phyloP scores from a whole-genome alignment of 2,113 vertebrate genomes.

The Gila orcuttii region DNA sequence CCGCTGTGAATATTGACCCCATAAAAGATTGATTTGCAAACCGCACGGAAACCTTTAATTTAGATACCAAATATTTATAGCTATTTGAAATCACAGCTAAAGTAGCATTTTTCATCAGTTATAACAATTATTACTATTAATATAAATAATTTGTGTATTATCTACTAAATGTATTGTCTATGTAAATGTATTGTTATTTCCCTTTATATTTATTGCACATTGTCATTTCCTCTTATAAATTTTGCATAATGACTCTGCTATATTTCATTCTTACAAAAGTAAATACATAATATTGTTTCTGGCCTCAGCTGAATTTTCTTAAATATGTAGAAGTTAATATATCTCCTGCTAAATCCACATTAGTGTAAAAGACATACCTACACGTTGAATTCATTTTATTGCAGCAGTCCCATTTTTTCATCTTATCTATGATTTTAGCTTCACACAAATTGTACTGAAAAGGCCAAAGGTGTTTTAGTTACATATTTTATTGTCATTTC shows the following conservation, averaged over 20 bases:
- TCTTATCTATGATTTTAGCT: constrained; percentile 14
- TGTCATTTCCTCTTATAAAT: background rate
- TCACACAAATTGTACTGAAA: background rate
- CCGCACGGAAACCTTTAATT: background rate
- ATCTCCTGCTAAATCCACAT: background rate
- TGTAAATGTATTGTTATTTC: too few relatives aligned
- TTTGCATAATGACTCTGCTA: background rate
- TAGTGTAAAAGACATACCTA: background rate
- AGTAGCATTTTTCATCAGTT: background rate
- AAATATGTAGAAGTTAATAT: background rate
- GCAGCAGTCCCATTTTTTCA: background rate
- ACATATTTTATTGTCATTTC: constrained; percentile 16
- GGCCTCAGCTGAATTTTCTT: background rate
- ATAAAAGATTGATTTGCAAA: background rate
- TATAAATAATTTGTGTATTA: background rate
- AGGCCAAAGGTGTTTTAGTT: constrained; percentile 39
- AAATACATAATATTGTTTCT: background rate
- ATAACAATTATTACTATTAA: background rate
- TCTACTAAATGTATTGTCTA: background rate
- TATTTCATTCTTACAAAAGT: background rate
- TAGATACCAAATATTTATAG: background rate
- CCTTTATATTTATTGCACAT: background rate
- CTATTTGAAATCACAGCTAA: background rate
- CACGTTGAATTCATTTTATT: background rate
- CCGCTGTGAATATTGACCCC: background rate